A percentile compares a stretch with the other conserved stretches of the same genome.
These are phyloP conservation scores for Drosophila diplacantha DNA, from an alignment of 2,888 invertebrate species.

Conservation along the genomic window DNA sequence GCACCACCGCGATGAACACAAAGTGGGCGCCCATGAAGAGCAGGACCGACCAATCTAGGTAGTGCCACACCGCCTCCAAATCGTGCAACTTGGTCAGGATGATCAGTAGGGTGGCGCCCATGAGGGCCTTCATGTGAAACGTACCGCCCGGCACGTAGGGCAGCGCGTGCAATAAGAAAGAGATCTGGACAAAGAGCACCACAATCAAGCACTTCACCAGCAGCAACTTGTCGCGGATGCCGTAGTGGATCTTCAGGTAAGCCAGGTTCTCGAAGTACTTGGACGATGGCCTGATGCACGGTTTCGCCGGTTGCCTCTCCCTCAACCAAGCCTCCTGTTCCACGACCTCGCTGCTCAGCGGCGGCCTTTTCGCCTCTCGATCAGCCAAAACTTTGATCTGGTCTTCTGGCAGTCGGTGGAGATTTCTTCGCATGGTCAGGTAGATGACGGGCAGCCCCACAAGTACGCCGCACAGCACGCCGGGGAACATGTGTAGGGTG, in stretches of 20 bases:
- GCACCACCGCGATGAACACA: conserved; percentile 92
- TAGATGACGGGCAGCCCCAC: conserved; percentile 85
- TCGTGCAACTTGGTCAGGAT: conserved; percentile 78
- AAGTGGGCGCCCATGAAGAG: conserved; percentile 87
- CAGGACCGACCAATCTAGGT: background rate
- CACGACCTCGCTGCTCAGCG: conserved; percentile 79
- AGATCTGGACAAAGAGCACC: conserved; percentile 83
- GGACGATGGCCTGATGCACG: conserved; percentile 77
- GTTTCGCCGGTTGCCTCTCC: conserved; percentile 79
- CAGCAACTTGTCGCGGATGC: conserved; percentile 78
- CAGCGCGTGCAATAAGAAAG: conserved; percentile 89
- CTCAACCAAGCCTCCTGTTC: conserved; percentile 86
- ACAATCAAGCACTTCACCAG: conserved; percentile 86
- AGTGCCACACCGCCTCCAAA: background rate
- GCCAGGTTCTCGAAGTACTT: conserved; percentile 81
- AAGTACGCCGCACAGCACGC: conserved; percentile 83
- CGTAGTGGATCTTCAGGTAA: conserved; percentile 82
- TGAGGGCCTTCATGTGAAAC: conserved; percentile 81
- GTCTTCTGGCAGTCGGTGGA: conserved; percentile 79
- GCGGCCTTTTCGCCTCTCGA: conserved; percentile 84
- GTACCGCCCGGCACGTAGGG: conserved; percentile 84
- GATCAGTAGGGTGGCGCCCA: conserved; percentile 87
- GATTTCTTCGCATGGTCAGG: conserved; percentile 83
- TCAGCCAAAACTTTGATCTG: conserved; percentile 88
- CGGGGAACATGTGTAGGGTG: conserved; percentile 88